A percentile compares a stretch with the other conserved stretches of the same genome.
phyloP scores from a whole-genome alignment of 2,797 vertebrate genomes.

The Rhyacichthys aspro region DNA sequence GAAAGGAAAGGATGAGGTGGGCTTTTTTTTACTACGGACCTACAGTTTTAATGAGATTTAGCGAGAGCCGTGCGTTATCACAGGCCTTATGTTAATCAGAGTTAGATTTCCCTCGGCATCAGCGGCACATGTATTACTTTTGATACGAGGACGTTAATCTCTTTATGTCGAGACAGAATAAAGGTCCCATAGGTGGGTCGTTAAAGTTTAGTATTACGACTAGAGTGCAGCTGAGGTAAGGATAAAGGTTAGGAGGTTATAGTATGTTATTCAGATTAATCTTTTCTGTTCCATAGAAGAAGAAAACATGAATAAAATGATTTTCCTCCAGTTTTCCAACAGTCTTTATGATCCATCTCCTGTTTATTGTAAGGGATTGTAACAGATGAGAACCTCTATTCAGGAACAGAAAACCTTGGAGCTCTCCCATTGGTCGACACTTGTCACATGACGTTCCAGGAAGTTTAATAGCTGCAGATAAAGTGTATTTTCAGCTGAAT shows the following conservation, averaged over 20 bases:
- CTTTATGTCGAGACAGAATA: background rate
- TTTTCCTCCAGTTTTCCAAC: background rate
- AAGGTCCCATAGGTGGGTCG: background rate
- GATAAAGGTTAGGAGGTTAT: background rate
- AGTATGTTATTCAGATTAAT: constrained; percentile 58
- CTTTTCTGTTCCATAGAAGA: constrained; percentile 28
- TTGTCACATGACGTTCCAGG: no score
- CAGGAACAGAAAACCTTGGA: no score
- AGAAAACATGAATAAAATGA: no score
- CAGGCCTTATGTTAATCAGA: constrained; percentile 33
- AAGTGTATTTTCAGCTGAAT: no score
- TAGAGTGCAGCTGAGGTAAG: background rate
- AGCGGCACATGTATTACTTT: background rate
- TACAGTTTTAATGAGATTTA: constrained; percentile 17
- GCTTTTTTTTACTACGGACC: constrained; percentile 3
- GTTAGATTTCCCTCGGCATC: constrained; percentile 19
- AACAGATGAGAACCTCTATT: no score
- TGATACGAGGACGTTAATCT: background rate
- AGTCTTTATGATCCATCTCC: no score
- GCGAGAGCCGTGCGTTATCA: constrained; percentile 34
- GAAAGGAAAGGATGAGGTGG: constrained; percentile 32
- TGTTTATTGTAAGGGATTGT: no score
- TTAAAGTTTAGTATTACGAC: background rate
- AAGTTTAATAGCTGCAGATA: no score
- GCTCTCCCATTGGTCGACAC: no score